Percentiles rank a stretch among this genome's conserved stretches.
phyloP scores from a whole-genome alignment of 1,140 invertebrate genomes.

The Tyrophagus putrescentiae region DNA sequence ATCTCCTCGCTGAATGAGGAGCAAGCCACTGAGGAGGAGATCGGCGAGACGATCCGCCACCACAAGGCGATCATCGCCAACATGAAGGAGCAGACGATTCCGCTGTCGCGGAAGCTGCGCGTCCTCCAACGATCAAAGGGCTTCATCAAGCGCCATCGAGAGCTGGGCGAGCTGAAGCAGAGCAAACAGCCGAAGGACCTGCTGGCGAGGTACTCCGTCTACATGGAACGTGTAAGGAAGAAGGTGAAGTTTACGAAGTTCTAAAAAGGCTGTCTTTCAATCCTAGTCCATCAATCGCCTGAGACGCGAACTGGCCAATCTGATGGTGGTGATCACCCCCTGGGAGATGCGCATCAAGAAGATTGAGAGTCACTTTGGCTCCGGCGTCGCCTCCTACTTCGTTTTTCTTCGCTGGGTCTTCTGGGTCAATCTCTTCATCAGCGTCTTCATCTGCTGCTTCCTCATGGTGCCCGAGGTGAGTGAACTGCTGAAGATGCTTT shows the following conservation, averaged over 20 bases:
- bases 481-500: too few species aligned
- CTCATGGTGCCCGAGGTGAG: slow-evolving; percentile 78
- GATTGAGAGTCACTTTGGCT: slow-evolving; percentile 96
- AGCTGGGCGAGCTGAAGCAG: slow-evolving; percentile 75
- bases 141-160: slow-evolving; percentile 73
- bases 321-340: slow-evolving; percentile 67
- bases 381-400: slow-evolving; percentile 93
- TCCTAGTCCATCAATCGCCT: slow-evolving; percentile 62
- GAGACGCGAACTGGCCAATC: slow-evolving; percentile 64
- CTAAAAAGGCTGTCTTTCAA: slow-evolving; percentile 12
- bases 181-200: slow-evolving; percentile 65
- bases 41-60: slow-evolving; percentile 73
- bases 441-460: slow-evolving; percentile 63
- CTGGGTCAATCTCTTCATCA: slow-evolving; percentile 84
- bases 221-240: slow-evolving; percentile 21
- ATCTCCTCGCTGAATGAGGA: slow-evolving; percentile 25
- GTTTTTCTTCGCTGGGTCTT: slow-evolving; percentile 91
- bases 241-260: too few species aligned
- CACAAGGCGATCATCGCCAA: slow-evolving; percentile 63
- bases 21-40: slow-evolving; percentile 43
- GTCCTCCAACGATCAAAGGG: slow-evolving; percentile 53
- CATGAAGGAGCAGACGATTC: slow-evolving; percentile 21
- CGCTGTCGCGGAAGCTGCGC: slow-evolving; percentile 23
- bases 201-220: slow-evolving; percentile 45
- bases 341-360: slow-evolving; percentile 91